Percentiles rank a stretch among this genome's conserved stretches.
phyloP scores from a whole-genome alignment of 2,113 vertebrate species.

The Sus scrofa region T2T-Sscrofa CM000817.6:22355501-22356000 shows the following conservation, averaged over 20 bases:
- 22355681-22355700: neutral
- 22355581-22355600: too few species aligned
- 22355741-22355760: neutral
- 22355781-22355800: neutral
- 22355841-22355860: neutral
- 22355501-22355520: neutral
- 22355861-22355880: neutral
- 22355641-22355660: too few species aligned
- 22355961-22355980: slow-evolving; percentile 11
- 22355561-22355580: too few species aligned
- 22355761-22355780: neutral
- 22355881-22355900: neutral
- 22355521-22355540: too few species aligned
- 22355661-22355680: too few species aligned
- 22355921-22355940: neutral
- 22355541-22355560: too few species aligned
- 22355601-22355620: too few species aligned
- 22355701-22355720: neutral
- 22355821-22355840: neutral
- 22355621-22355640: too few species aligned
- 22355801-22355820: neutral
- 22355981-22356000: neutral
- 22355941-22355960: slow-evolving; percentile 11
- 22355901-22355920: neutral
- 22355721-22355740: neutral